Base-by-base conservation (phyloP, 2,888 invertebrate genomes). In the Creontiades dilutus region DNA sequence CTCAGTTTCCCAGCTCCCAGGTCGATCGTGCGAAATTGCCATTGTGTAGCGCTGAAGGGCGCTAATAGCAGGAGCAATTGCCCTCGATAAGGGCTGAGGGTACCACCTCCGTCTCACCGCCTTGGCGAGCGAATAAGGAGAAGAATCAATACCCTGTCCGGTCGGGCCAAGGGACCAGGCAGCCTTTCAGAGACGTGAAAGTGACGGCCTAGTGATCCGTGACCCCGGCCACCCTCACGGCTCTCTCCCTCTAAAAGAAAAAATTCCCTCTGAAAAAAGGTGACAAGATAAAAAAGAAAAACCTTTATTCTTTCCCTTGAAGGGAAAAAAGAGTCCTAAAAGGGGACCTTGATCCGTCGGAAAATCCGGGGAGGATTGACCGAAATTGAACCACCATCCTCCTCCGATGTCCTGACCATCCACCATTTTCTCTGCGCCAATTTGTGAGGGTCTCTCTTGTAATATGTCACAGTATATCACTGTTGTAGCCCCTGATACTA, bases 81-180 rank as follows among this genome's bases (percentile, higher is more conserved):
- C 37, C 37, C 37, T 37, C 37, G 37, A 37, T 37, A 37, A 7
- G 37, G 37, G 37, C 37, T 37, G 37, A 37, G 37, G 37, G 37
- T 37, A 37, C 37, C 37, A 37, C 37, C 37, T 37, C 37, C 37
- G 37, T 37, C 37, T 37, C 37, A 37, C 37, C 37, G 37, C 37
- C 37, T 37, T 37, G 37, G 37, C 37, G 46, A 16, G 68, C n/a
- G 19, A 78, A 78, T 78, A 78, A 78, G 78, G 78, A 47, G 78
- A 78, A n/a, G 46, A 78, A 78, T 78, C 78, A 78, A 78, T 78
- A 78, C 78, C 78, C 19, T 68, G 68, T 78, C 78, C 47, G 78
- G 78, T 12, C 78, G 37, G 7, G 37, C 37, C 37, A 37, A 37
- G 37, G 37, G 37, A n/a, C n/a, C n/a, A n/a, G 37, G 19, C 37